Conservation (phyloP, 2,888 invertebrate species). For the Ennomos fuscantarius region DNA sequence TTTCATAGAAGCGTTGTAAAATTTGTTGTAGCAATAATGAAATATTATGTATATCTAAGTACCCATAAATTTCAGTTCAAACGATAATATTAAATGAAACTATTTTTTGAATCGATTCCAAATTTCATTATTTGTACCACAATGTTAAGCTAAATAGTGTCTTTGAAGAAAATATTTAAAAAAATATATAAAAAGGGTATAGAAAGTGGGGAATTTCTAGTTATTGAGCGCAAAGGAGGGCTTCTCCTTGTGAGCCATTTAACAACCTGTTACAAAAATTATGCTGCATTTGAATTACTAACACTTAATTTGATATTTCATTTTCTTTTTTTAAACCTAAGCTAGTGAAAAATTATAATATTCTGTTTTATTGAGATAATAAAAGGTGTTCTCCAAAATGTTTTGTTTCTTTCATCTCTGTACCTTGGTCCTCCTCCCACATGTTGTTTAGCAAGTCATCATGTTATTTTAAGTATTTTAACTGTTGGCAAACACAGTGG, state of each 20-base stretch:
- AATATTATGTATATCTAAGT: slow-evolving; percentile 78
- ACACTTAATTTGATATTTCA: slow-evolving; percentile 66
- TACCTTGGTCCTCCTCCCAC: slow-evolving; percentile 51
- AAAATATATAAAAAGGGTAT: slow-evolving; percentile 42
- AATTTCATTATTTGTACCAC: slow-evolving; percentile 63
- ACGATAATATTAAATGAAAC: slow-evolving; percentile 66
- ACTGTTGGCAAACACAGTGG: slow-evolving; percentile 59
- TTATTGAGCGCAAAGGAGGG: slow-evolving; percentile 12
- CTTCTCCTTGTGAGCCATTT: slow-evolving; percentile 36
- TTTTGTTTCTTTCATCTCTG: slow-evolving; percentile 62
- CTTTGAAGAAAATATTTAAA: slow-evolving; percentile 48
- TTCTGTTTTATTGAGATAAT: slow-evolving; percentile 82
- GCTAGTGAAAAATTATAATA: slow-evolving; percentile 82
- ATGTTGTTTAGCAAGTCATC: slow-evolving; percentile 69
- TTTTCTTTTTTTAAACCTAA: slow-evolving; percentile 73
- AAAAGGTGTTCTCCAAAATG: slow-evolving; percentile 76
- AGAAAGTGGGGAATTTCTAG: slow-evolving; percentile 56
- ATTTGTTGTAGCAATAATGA: slow-evolving; percentile 79
- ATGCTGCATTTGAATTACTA: slow-evolving; percentile 68
- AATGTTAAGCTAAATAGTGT: slow-evolving; percentile 59
- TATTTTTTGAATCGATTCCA: slow-evolving; percentile 75
- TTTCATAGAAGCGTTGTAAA: slow-evolving; percentile 88
- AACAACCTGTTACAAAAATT: slow-evolving; percentile 45
- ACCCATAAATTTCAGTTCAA: slow-evolving; percentile 76
- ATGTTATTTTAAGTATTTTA: slow-evolving; percentile 68